These are phyloP conservation scores for Rhinichthys osculus DNA, from an alignment of 2,797 vertebrate genomes.

Conservation along the genomic window DNA sequence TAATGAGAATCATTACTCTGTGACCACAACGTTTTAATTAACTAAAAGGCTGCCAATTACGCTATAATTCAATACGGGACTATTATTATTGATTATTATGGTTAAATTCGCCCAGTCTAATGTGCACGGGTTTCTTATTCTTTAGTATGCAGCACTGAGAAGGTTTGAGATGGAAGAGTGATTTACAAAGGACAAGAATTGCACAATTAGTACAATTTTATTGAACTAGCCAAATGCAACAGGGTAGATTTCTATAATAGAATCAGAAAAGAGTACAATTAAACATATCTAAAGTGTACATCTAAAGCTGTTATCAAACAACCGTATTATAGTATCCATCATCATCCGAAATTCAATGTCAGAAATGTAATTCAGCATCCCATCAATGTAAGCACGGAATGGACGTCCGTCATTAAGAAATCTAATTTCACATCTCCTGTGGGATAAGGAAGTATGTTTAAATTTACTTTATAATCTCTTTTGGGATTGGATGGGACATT, in stretches of 20 bases:
- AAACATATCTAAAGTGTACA: conserved; percentile 30
- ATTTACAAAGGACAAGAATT: conserved; percentile 7
- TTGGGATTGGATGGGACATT: conserved; percentile 69
- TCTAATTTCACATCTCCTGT: conserved; percentile 77
- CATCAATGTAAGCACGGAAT: conserved; percentile 72
- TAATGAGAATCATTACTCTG: conserved; percentile 68
- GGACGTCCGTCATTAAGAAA: conserved; percentile 82
- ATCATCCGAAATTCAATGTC: conserved; percentile 64
- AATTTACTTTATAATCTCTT: conserved; percentile 76
- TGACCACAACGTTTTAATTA: conserved; percentile 73
- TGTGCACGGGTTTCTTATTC: conserved; percentile 28
- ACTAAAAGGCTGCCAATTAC: conserved; percentile 76
- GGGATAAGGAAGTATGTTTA: conserved; percentile 70
- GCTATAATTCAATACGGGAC: conserved; percentile 70
- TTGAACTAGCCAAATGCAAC: background rate
- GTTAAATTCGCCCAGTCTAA: conserved; percentile 67
- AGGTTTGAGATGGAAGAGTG: conserved; percentile 6
- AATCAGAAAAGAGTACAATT: background rate
- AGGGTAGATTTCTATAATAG: conserved; percentile 8
- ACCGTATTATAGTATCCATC: conserved; percentile 70
- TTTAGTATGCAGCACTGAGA: background rate
- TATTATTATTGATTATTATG: conserved; percentile 78
- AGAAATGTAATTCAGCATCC: conserved; percentile 74
- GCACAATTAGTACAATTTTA: background rate
- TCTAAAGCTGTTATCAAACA: conserved; percentile 38